These are phyloP conservation scores for Chironomus riparius DNA, from an alignment of 2,888 invertebrate species.

Conservation along the genomic window DNA sequence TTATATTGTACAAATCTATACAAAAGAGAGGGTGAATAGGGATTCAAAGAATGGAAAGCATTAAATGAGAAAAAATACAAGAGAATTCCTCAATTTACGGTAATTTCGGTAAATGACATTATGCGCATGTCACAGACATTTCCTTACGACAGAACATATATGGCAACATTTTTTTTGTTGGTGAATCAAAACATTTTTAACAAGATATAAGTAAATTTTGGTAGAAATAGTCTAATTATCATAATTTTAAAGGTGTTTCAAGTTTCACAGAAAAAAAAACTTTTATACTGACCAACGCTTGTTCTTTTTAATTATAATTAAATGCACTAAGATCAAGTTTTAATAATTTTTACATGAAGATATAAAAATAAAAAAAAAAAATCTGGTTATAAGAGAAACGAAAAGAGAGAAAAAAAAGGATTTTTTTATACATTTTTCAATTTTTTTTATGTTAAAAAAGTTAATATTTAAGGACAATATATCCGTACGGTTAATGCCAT, in stretches of 20 bases:
- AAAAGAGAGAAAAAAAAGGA: not conserved
- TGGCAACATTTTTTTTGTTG: not conserved
- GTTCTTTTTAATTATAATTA: not conserved
- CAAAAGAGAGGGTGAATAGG: not conserved
- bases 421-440: not conserved
- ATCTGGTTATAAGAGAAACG: not conserved
- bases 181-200: slow-evolving; percentile 12
- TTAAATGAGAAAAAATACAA: not conserved
- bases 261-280: not conserved
- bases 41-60: not conserved
- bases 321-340: not conserved
- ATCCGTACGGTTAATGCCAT: not conserved
- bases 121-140: not conserved
- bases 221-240: slow-evolving; percentile 1
- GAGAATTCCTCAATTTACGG: not conserved
- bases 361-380: no score
- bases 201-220: not conserved
- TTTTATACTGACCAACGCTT: not conserved
- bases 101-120: not conserved
- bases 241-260: not conserved
- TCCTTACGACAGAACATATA: not conserved
- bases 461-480: not conserved
- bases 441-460: not conserved
- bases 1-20: no score
- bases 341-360: not conserved